Evolutionary conservation across 2,797 vertebrate species (phyloP).

Genomic region (Sebastes variabilis): DNA sequence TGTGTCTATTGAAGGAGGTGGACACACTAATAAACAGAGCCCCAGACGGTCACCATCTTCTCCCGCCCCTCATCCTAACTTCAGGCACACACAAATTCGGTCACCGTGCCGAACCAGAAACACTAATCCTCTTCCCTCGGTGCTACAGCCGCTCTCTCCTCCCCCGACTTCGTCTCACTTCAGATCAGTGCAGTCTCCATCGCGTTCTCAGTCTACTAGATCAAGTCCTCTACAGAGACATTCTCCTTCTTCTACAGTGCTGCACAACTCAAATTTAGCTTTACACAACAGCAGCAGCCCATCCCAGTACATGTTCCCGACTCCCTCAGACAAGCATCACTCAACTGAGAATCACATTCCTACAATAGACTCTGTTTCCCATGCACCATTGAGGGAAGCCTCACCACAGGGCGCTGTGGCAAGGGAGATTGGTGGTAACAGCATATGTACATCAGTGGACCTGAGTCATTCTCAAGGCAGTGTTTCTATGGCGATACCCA

Average conservation of each 20-base stretch:
- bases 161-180: constrained; percentile 47
- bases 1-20: constrained; percentile 52
- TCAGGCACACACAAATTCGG: constrained; percentile 49
- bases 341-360: constrained; percentile 44
- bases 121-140: constrained; percentile 57
- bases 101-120: constrained; percentile 63
- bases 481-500: constrained; percentile 62
- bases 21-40: constrained; percentile 67
- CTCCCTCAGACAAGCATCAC: constrained; percentile 39
- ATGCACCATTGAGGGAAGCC: constrained; percentile 34
- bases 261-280: constrained; percentile 47
- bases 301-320: constrained; percentile 5
- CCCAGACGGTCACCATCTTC: constrained; percentile 58
- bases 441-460: constrained; percentile 48
- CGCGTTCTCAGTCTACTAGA: constrained; percentile 32
- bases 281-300: constrained; percentile 50
- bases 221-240: constrained; percentile 59
- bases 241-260: constrained; percentile 39
- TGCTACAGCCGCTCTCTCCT: constrained; percentile 53
- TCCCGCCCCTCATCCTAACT: constrained; percentile 38
- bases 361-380: constrained; percentile 45
- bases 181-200: constrained; percentile 54
- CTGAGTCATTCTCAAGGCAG: constrained; percentile 57
- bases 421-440: constrained; percentile 38
- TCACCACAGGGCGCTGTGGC: constrained; percentile 27